phyloP scores from a whole-genome alignment of 2,888 invertebrate genomes.

The Pseudococcus longispinus region DNA sequence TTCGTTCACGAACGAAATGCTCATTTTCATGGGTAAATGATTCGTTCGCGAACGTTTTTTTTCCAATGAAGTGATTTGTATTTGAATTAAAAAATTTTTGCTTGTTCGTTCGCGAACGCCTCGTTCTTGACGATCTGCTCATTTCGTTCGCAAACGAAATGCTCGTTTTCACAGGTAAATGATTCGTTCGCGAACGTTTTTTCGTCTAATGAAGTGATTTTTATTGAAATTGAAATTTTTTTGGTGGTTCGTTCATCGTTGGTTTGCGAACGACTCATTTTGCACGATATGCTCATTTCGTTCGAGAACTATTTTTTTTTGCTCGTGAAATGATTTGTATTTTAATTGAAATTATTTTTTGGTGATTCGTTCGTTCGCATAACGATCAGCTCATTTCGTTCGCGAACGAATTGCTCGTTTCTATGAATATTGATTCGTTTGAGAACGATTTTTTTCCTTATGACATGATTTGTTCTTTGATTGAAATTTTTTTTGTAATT shows the following conservation, averaged over 20 bases:
- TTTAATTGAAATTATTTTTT: background rate
- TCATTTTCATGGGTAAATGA: too few species aligned
- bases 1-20: too few species aligned
- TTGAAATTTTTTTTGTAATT: background rate
- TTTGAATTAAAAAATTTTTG: background rate
- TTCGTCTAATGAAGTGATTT: background rate
- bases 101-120: background rate
- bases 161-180: too few species aligned
- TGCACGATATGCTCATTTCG: background rate
- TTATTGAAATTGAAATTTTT: too few species aligned
- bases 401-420: background rate
- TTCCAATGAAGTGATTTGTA: background rate
- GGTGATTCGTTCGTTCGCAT: too few species aligned
- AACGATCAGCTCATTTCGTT: background rate
- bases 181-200: background rate
- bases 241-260: background rate
- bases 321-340: background rate
- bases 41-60: background rate
- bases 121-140: background rate
- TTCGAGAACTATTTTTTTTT: background rate
- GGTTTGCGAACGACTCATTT: background rate
- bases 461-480: background rate
- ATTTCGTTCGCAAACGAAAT: background rate
- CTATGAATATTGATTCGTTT: too few species aligned
- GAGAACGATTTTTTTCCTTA: background rate